Evolutionary conservation across 2,888 invertebrate species (phyloP).

Genomic region (Nemapogon koenigi): DNA sequence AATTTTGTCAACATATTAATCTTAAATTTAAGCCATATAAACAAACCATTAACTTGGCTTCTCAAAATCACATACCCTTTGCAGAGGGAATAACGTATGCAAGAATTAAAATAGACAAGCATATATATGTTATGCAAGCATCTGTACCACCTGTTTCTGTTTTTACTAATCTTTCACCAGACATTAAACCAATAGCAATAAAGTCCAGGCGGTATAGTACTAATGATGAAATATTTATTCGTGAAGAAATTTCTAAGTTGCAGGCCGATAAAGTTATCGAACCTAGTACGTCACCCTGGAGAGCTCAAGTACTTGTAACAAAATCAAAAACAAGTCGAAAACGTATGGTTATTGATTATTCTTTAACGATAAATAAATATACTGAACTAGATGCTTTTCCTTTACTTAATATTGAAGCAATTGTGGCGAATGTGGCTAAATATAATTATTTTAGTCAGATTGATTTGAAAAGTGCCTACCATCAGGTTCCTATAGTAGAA

Average conservation of each 20-base stretch:
- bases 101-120: too few relatives aligned
- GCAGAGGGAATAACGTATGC: too few relatives aligned
- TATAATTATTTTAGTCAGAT: not conserved
- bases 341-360: constrained; percentile 1
- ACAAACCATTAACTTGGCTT: too few relatives aligned
- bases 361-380: constrained; percentile 1
- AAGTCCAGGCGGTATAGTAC: not conserved
- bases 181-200: not conserved
- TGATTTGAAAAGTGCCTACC: not conserved
- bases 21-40: too few relatives aligned
- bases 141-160: not conserved
- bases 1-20: too few relatives aligned
- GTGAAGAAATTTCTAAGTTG: not conserved
- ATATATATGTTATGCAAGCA: too few relatives aligned
- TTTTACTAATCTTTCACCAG: not conserved
- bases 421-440: not conserved
- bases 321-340: not conserved
- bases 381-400: constrained; percentile 4
- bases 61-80: too few relatives aligned
- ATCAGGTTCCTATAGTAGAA: constrained; percentile 2
- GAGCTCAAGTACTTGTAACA: constrained; percentile 1
- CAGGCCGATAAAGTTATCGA: constrained; percentile 3
- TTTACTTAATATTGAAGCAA: not conserved
- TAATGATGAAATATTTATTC: constrained; percentile 1
- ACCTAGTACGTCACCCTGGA: constrained; percentile 5